Evolutionary conservation across 2,113 vertebrate genomes (phyloP).

Genomic region (Ophiodon elongatus): DNA sequence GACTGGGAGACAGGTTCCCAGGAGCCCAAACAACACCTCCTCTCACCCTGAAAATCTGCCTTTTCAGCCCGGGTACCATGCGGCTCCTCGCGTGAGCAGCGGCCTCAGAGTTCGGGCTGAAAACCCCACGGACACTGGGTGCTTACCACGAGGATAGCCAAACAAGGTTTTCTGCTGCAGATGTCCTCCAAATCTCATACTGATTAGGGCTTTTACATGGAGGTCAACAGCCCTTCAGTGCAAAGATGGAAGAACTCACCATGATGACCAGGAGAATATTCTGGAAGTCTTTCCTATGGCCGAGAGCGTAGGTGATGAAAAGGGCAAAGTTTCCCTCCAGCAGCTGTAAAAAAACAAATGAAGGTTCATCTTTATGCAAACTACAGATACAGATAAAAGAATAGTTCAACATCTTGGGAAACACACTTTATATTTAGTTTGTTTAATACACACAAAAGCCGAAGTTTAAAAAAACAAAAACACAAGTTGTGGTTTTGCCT

Average conservation of each 20-base stretch:
- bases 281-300: constrained; percentile 92
- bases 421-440: background rate
- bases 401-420: background rate
- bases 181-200: background rate
- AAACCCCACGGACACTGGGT: background rate
- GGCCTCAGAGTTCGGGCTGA: background rate
- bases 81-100: background rate
- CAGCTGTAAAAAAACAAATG: constrained; percentile 82
- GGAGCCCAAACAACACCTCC: constrained; percentile 54
- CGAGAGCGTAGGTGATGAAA: constrained; percentile 93
- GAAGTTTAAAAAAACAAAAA: background rate
- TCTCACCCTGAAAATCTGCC: constrained; percentile 60
- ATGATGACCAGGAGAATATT: constrained; percentile 96
- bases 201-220: background rate
- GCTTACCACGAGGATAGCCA: background rate
- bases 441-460: background rate
- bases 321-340: constrained; percentile 97
- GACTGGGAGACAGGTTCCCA: constrained; percentile 46
- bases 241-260: constrained; percentile 82
- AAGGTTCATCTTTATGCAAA: background rate
- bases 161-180: background rate
- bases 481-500: background rate
- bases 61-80: constrained; percentile 41
- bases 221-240: background rate
- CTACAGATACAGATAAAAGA: background rate